phyloP scores from a whole-genome alignment of 2,797 vertebrate genomes.

The Gymnocypris eckloni region DNA sequence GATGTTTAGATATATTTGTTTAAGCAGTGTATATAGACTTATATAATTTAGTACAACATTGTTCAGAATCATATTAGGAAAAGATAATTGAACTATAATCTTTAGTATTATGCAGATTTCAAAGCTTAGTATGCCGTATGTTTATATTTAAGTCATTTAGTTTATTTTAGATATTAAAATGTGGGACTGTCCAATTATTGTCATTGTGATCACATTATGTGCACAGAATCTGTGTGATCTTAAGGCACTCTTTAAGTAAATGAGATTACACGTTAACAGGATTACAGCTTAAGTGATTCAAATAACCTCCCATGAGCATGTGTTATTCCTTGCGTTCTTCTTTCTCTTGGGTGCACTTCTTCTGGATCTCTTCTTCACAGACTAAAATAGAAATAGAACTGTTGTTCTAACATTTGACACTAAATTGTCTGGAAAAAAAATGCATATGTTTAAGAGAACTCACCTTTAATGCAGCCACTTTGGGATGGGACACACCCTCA shows the following conservation, averaged over 20 bases:
- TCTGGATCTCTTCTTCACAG: conserved; percentile 40
- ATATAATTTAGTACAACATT: conserved; percentile 36
- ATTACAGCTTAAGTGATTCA: background rate
- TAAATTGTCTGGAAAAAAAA: background rate
- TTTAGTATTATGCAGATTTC: background rate
- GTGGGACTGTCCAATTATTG: background rate
- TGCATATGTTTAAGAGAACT: background rate
- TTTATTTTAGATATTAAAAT: background rate
- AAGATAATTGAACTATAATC: background rate
- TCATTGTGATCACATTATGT: conserved; percentile 14
- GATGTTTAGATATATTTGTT: background rate
- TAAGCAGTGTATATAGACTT: conserved; percentile 35
- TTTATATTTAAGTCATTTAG: background rate
- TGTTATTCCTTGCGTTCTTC: conserved; percentile 34
- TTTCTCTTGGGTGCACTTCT: conserved; percentile 51
- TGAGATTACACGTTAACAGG: background rate
- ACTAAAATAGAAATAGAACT: conserved; percentile 38
- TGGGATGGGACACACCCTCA: background rate
- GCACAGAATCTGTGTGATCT: conserved; percentile 28
- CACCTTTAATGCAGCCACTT: conserved; percentile 45
- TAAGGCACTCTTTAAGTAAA: background rate
- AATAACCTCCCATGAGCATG: conserved; percentile 41
- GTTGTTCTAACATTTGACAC: background rate
- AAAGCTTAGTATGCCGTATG: conserved; percentile 16
- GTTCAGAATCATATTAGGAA: conserved; percentile 9